A percentile compares a stretch with the other conserved stretches of the same genome.
Evolutionary conservation across 2,113 vertebrate genomes (phyloP).

Genomic region (Kobus ellipsiprymnus): DNA sequence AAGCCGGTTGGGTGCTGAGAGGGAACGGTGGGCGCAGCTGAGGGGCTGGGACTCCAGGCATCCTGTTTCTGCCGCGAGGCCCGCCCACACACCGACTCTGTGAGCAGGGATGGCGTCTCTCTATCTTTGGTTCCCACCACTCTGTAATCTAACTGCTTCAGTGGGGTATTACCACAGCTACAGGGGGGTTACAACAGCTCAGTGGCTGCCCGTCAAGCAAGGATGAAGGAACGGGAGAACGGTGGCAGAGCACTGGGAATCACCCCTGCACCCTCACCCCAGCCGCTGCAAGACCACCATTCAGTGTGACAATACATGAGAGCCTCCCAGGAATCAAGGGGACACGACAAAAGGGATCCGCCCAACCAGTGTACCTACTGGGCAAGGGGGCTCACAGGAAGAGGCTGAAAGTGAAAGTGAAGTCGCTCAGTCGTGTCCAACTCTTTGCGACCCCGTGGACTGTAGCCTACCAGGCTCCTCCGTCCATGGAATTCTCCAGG

Average conservation of each 20-base stretch:
- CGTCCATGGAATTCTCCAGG: too few relatives aligned
- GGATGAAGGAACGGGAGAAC: not conserved
- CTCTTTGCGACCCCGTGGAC: too few relatives aligned
- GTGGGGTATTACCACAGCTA: not conserved
- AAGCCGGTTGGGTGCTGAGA: not conserved
- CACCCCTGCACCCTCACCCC: not conserved
- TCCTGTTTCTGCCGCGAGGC: not conserved
- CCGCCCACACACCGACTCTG: not conserved
- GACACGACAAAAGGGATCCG: not conserved
- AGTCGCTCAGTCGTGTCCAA: fast-evolving
- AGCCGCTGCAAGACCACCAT: not conserved
- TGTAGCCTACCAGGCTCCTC: too few relatives aligned
- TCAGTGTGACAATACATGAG: fast-evolving
- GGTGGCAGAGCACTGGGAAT: fast-evolving
- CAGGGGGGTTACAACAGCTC: not conserved
- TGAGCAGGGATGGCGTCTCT: not conserved
- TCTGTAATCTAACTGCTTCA: not conserved
- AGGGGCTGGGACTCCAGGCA: too few relatives aligned
- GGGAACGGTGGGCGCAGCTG: fast-evolving
- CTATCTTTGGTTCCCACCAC: fast-evolving
- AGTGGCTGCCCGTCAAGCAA: not conserved
- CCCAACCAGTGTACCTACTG: too few relatives aligned
- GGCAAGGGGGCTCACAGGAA: not conserved
- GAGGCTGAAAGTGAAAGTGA: too few relatives aligned
- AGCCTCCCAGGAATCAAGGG: not conserved